phyloP scores from a whole-genome alignment of 2,797 vertebrate species.

The Allobates femoralis region DNA sequence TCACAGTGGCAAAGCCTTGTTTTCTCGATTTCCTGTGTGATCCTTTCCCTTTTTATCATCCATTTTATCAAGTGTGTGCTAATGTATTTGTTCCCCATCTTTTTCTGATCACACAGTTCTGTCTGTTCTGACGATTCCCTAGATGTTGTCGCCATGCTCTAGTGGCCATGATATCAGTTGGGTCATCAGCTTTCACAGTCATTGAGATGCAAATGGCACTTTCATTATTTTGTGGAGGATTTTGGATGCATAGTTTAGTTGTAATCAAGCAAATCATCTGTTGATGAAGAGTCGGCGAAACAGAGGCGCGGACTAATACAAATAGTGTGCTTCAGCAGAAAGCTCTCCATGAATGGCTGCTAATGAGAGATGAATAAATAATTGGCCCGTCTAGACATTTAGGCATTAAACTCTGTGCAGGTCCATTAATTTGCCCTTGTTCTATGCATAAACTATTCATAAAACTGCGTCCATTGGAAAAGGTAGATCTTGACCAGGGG shows the following conservation, averaged over 20 bases:
- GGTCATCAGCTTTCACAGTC: constrained; percentile 40
- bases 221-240: constrained; percentile 35
- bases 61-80: background rate
- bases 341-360: constrained; percentile 43
- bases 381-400: constrained; percentile 52
- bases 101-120: background rate
- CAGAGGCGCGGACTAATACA: constrained; percentile 38
- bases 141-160: constrained; percentile 15
- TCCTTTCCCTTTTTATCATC: background rate
- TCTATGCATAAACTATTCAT: constrained; percentile 31
- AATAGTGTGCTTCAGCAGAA: constrained; percentile 40
- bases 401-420: constrained; percentile 27
- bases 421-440: constrained; percentile 50
- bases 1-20: background rate
- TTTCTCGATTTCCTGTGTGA: background rate
- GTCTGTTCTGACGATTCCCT: background rate
- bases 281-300: constrained; percentile 55
- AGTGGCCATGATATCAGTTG: constrained; percentile 35
- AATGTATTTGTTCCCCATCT: background rate
- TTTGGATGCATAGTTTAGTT: constrained; percentile 47
- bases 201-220: constrained; percentile 54
- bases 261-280: constrained; percentile 55
- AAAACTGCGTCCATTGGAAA: constrained; percentile 10
- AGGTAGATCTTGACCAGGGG: constrained; percentile 14
- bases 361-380: constrained; percentile 58